phyloP scores from a whole-genome alignment of 2,113 vertebrate genomes.

The Ascaphus truei region DNA sequence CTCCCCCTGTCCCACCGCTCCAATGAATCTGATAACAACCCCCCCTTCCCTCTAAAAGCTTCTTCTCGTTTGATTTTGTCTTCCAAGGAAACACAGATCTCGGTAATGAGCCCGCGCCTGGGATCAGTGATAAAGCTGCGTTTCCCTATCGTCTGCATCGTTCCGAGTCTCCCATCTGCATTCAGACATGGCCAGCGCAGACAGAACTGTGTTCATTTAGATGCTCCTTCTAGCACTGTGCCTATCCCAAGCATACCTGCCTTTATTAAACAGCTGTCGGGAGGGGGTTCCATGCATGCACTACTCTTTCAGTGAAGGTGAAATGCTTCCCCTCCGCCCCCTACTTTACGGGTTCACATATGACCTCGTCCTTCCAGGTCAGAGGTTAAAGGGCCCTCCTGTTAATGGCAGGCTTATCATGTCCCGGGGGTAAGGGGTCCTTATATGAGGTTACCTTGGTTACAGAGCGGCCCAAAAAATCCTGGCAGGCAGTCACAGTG shows the following conservation, averaged over 20 bases:
- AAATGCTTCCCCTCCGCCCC: too few species aligned
- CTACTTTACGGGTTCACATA: too few species aligned
- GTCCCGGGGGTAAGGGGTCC: too few species aligned
- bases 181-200: conserved; percentile 5
- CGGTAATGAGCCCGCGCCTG: conserved; percentile 26
- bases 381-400: too few species aligned
- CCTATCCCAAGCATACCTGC: not conserved
- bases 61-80: conserved; percentile 31
- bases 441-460: conserved; percentile 82
- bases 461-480: conserved; percentile 87
- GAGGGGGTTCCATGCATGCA: too few species aligned
- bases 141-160: conserved; percentile 17
- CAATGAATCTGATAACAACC: conserved; percentile 16
- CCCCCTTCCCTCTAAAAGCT: not conserved
- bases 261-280: too few species aligned
- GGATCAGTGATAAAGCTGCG: conserved; percentile 21
- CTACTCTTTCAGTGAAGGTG: too few species aligned
- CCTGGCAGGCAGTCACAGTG: conserved; percentile 89
- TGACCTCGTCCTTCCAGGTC: too few species aligned
- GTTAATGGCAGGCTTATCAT: too few species aligned
- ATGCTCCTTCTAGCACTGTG: not conserved
- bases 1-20: conserved; percentile 1
- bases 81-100: conserved; percentile 21
- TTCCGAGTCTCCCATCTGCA: conserved; percentile 5
- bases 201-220: too few species aligned